Evolutionary conservation across 1,140 invertebrate species (phyloP), one percentile per base, ranked within the genome.

Genomic region (Drosophila sp.): DNA sequence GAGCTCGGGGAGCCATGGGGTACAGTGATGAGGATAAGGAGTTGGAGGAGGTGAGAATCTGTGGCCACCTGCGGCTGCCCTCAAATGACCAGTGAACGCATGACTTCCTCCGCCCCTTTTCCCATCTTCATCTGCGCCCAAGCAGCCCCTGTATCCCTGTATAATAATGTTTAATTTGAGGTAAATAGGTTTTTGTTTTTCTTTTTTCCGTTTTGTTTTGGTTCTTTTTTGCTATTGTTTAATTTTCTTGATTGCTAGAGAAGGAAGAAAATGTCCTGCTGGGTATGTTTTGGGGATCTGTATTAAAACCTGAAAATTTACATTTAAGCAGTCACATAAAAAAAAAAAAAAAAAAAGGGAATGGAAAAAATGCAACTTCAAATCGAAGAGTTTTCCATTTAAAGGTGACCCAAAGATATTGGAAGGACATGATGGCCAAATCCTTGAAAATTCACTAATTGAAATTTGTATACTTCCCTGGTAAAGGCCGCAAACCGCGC

Each of bases 141-240:
- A 25, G 1, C 55, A 66, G 68, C 79, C 66, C 50, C 62, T 41
- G 86, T 82, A 90, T 90, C 66, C 50, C 62, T 41, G 86, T 82
- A 90, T 90, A 90, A 90, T 90, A 86, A 90, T 86, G 87, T 90
- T 90, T 90, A 83, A 90, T 90, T 90, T 83, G 84, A 89, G 84
- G 84, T 89, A 89, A 89, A 89, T 80, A 89, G 77, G 84, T 89
- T 89, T 89, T 89, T 83, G 80, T 83, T 80, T 85, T 73, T 61
- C 66, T 41, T 54, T 54, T 60, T 56, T 60, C 44, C 62, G 35
- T 57, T 40, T 62, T 67, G 57, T 72, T 67, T 70, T 30, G 38
- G 10, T 11, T 38, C 11, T 38, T 38, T 38, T 38, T 3, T 3
- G 11, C 3, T 38, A 11, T 38, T 38, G 10, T 11, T 10, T 38